Conservation (phyloP, 35 echinoderm and acorn worm species). For the Nesometra sesokonis region DNA sequence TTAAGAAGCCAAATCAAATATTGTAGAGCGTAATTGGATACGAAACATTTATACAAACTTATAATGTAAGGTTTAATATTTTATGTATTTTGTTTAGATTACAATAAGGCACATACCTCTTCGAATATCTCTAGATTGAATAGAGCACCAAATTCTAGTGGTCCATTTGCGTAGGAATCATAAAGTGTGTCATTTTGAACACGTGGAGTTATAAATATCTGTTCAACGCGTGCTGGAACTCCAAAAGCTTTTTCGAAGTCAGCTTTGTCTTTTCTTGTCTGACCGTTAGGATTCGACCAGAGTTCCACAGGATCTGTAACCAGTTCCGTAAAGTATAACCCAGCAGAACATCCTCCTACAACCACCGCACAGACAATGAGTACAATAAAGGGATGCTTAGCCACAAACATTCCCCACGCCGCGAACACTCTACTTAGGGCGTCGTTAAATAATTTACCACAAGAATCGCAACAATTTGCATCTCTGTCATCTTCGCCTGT, state of each 20-base stretch:
- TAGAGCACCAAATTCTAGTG: neutral
- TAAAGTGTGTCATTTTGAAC: neutral
- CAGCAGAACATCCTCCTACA: neutral
- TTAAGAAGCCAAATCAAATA: no score
- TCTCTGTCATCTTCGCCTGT: neutral
- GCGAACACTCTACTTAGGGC: neutral
- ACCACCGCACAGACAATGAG: neutral
- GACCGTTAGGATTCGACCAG: conserved; percentile 29
- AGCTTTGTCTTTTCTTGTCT: conserved; percentile 23
- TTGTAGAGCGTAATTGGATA: no score
- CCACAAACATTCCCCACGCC: neutral
- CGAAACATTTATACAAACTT: no score
- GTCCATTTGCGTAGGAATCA: neutral
- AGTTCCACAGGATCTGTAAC: conserved; percentile 51
- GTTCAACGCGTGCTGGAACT: conserved; percentile 26
- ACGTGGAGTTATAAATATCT: neutral
- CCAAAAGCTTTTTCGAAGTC: conserved; percentile 48
- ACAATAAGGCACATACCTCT: neutral
- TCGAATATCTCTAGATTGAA: neutral
- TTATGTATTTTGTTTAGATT: no score
- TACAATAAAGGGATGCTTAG: neutral
- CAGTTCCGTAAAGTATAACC: neutral
- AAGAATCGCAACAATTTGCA: neutral
- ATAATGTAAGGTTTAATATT: no score
- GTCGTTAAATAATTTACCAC: neutral